Base-by-base conservation (phyloP, 2,797 vertebrate genomes). In the Basileuterus tristriatus region DNA sequence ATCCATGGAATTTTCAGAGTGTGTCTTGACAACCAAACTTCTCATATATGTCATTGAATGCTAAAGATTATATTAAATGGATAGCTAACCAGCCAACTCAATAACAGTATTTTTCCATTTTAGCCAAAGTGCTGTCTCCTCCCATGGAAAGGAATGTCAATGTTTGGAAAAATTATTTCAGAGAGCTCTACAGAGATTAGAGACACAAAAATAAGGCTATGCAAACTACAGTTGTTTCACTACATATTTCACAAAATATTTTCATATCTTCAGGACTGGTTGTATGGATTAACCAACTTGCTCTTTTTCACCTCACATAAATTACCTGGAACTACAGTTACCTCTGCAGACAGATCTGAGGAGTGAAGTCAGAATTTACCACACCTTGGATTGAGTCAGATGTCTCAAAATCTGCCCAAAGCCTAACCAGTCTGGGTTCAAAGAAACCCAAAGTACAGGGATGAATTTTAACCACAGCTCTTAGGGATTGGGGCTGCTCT, bases 101-200 rank as follows among this genome's bases (percentile, higher is more conserved):
- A 63, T 44, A 83, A 78, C 49, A 81, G 10, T 55, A 34, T 81
- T 94, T 93, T 95, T 91, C 62, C 50, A 76, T 83, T 94, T 96
- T 69, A 86, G 62, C n/a, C 10, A 6, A 87, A 87, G 59, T 41
- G 23, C 29, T 62, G 62, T 44, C 69, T 89, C 67, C 79, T 94
- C 86, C 76, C 65, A 72, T 15, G 58, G 5, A 64, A 96, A 72
- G 63, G 85, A 89, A 91, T 68, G 72, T n/a, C 36, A 83, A 18
- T 30, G 23, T 85, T 78, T 56, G 53, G 69, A 69, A 93, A 95
- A 95, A 47, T 39, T 8, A 53, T 68, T 77, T 70, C 41, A 70
- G 87, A 49, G 60, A 58, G n/a, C 71, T 63, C 34, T 74, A 44
- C 63, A 60, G 68, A 93, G 49, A 93, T 93, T 80, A 87, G n/a